Percentiles rank a stretch among this genome's conserved stretches.
Evolutionary conservation across 2,888 invertebrate genomes (phyloP).

Genomic region (Ormia ochracea): DNA sequence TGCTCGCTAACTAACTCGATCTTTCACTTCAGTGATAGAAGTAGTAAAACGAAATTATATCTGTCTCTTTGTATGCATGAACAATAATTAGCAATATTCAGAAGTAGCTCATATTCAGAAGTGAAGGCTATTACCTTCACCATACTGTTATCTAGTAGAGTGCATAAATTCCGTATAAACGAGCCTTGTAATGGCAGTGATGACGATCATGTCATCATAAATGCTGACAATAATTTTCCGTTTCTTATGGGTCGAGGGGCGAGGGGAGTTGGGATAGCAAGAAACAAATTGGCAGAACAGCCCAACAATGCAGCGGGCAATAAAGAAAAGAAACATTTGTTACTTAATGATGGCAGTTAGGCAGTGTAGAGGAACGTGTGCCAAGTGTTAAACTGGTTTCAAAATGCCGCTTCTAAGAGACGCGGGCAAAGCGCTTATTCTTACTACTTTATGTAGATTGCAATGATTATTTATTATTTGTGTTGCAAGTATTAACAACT

Average conservation of each 20-base stretch:
- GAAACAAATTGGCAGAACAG: constrained; percentile 44
- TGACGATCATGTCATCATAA: constrained; percentile 50
- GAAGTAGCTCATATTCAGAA: too few relatives aligned
- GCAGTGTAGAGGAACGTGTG: constrained; percentile 61
- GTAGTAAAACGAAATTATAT: too few relatives aligned
- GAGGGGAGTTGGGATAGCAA: constrained; percentile 24
- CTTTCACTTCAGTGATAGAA: too few relatives aligned
- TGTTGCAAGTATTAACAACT: constrained; percentile 30
- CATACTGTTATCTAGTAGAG: neutral
- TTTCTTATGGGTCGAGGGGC: constrained; percentile 44
- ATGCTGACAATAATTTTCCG: constrained; percentile 43
- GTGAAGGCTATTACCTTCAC: too few relatives aligned
- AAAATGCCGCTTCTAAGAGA: constrained; percentile 2
- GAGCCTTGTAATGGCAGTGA: neutral
- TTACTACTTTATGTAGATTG: constrained; percentile 38
- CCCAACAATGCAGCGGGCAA: neutral
- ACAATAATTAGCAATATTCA: too few relatives aligned
- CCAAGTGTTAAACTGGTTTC: constrained; percentile 69
- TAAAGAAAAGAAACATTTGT: neutral
- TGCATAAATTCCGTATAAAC: neutral
- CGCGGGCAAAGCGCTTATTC: neutral
- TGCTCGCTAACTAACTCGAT: too few relatives aligned
- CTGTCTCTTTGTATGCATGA: too few relatives aligned
- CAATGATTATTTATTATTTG: constrained; percentile 46
- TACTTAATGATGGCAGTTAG: constrained; percentile 36